Percentiles rank a stretch among this genome's conserved stretches.
These are phyloP conservation scores for Stigmatopora nigra DNA, from an alignment of 2,113 vertebrate species.

Conservation along the genomic window DNA sequence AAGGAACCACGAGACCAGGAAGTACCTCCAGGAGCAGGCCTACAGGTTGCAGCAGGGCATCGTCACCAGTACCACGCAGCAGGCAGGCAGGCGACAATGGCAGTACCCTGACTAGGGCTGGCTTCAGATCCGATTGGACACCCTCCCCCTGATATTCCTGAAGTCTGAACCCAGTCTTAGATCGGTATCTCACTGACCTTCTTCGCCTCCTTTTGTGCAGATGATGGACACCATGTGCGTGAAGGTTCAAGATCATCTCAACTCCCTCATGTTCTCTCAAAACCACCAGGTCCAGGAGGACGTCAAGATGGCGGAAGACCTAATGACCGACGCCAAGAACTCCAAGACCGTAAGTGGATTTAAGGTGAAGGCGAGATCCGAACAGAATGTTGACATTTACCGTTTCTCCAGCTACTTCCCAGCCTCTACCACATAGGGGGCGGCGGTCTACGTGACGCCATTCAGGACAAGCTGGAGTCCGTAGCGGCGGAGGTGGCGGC, in stretches of 20 bases:
- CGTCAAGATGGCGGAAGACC: constrained; percentile 78
- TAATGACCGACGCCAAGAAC: constrained; percentile 89
- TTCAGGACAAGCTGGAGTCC: constrained; percentile 85
- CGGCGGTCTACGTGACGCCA: constrained; percentile 70
- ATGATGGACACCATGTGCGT: constrained; percentile 95
- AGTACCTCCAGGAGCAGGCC: constrained; percentile 90
- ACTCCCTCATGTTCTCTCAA: constrained; percentile 81
- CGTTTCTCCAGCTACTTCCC: constrained; percentile 76
- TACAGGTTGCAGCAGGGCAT: constrained; percentile 97
- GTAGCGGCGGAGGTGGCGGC: constrained; percentile 87
- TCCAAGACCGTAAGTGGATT: constrained; percentile 81
- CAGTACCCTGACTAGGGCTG: background rate
- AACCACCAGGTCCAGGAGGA: constrained; percentile 78
- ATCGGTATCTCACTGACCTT: background rate
- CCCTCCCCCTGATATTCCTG: no score
- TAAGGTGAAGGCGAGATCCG: background rate
- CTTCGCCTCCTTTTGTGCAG: constrained; percentile 54
- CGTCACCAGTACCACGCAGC: constrained; percentile 90
- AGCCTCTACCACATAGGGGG: constrained; percentile 84
- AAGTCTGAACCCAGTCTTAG: no score
- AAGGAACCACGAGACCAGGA: constrained; percentile 92
- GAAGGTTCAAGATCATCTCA: constrained; percentile 95
- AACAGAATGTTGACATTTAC: background rate
- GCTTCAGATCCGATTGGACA: no score
- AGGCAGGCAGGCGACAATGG: constrained; percentile 75